phyloP scores from a whole-genome alignment of 2,888 invertebrate genomes.

The Anaspis maculata region DNA sequence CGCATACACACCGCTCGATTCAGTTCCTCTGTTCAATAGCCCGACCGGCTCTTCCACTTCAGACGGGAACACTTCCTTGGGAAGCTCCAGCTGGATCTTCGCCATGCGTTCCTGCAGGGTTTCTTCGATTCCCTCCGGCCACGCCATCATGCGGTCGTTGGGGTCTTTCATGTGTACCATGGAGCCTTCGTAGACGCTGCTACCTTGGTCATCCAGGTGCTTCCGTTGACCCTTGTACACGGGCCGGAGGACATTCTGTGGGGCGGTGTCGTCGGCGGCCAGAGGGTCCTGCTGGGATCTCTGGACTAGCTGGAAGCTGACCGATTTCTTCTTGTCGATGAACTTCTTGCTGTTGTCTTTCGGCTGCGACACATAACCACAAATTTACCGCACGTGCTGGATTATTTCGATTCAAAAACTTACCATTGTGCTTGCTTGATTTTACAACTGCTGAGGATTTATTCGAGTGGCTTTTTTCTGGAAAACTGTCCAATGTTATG shows the following conservation, averaged over 20 bases:
- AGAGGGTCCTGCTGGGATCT: slow-evolving; percentile 92
- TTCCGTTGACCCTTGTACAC: slow-evolving; percentile 42
- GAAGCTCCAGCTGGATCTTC: slow-evolving; percentile 22
- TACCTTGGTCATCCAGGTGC: slow-evolving; percentile 71
- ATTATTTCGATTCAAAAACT: too few species aligned
- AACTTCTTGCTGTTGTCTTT: slow-evolving; percentile 71
- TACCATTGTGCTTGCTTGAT: too few species aligned
- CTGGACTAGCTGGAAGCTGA: slow-evolving; percentile 87
- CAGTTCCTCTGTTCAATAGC: slow-evolving; percentile 73
- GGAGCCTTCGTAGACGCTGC: slow-evolving; percentile 93
- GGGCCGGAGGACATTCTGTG: slow-evolving; percentile 76
- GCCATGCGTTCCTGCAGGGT: slow-evolving; percentile 19
- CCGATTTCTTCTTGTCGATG: slow-evolving; percentile 84
- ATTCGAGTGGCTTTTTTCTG: too few species aligned
- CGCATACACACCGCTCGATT: slow-evolving; percentile 46
- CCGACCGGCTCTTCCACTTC: slow-evolving; percentile 75
- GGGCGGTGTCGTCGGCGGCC: slow-evolving; percentile 78
- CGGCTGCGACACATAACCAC: too few species aligned
- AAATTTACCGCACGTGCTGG: too few species aligned
- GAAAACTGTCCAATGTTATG: too few species aligned
- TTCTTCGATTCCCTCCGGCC: slow-evolving; percentile 36
- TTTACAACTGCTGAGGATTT: too few species aligned
- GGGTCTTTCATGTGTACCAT: slow-evolving; percentile 78
- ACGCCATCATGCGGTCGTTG: slow-evolving; percentile 47
- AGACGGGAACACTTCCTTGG: slow-evolving; percentile 30